Evolutionary conservation across 1,140 invertebrate species (phyloP).

Genomic region (Scaptomyza pallida): DNA sequence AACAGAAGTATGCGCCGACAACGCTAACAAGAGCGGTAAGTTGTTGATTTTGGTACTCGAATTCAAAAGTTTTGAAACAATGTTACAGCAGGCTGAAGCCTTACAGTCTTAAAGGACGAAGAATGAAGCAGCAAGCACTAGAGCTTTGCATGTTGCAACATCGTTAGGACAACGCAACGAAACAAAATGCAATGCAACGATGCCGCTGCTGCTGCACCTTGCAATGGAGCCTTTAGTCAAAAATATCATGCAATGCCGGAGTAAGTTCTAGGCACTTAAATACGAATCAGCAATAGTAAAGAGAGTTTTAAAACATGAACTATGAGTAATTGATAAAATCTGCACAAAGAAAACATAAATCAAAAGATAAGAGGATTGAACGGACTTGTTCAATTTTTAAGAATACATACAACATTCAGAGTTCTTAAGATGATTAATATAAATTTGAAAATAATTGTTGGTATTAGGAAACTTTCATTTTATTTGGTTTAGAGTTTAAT

Average conservation of each 20-base stretch:
- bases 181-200: not conserved
- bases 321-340: constrained; percentile 14
- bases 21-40: constrained; percentile 70
- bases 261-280: constrained; percentile 4
- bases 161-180: constrained; percentile 49
- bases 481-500: not conserved
- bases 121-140: constrained; percentile 17
- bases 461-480: not conserved
- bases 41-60: constrained; percentile 81
- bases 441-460: not conserved
- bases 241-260: constrained; percentile 47
- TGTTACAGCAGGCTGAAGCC: constrained; percentile 42
- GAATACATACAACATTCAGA: not conserved
- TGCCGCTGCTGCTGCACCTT: constrained; percentile 24
- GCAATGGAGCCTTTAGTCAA: constrained; percentile 54
- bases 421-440: not conserved
- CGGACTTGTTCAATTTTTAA: not conserved
- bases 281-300: constrained; percentile 22
- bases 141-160: constrained; percentile 58
- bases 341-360: not conserved
- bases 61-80: constrained; percentile 69
- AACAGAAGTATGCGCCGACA: constrained; percentile 50
- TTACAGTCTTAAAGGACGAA: constrained; percentile 3
- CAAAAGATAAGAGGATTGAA: constrained; percentile 5
- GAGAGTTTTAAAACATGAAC: not conserved